Percentiles rank a stretch among this genome's conserved stretches.
phyloP scores from a whole-genome alignment of 2,888 invertebrate genomes.

The Zeuzera pyrina region DNA sequence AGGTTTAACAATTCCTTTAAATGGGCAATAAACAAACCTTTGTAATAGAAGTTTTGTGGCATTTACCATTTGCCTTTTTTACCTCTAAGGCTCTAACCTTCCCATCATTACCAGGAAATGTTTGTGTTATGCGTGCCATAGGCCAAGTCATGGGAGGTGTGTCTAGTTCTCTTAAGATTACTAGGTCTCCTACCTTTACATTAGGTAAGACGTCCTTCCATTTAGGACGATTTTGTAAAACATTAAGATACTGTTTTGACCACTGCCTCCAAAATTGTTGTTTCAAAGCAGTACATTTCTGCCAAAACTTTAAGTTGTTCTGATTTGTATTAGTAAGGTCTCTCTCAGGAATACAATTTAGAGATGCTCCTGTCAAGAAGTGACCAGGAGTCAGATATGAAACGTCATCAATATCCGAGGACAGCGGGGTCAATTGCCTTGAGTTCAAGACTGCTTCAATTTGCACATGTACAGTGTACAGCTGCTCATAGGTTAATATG shows the following conservation, averaged over 20 bases:
- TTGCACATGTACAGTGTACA: no score
- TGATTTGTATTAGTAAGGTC: constrained; percentile 1
- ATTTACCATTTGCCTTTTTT: constrained; percentile 1
- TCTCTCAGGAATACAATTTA: constrained; percentile 10
- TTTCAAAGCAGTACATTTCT: constrained; percentile 7
- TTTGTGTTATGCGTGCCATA: constrained; percentile 3
- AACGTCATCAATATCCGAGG: constrained; percentile 11
- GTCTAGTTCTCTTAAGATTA: constrained; percentile 7
- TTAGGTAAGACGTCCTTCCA: constrained; percentile 6
- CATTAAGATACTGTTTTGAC: constrained; percentile 7
- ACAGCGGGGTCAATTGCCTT: constrained; percentile 18
- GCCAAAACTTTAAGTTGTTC: constrained; percentile 7
- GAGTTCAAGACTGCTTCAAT: constrained; percentile 20
- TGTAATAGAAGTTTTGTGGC: constrained; percentile 2
- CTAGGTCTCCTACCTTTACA: constrained; percentile 4
- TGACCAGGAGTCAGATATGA: no score
- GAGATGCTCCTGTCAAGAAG: constrained; percentile 20
- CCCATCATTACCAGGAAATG: constrained; percentile 3
- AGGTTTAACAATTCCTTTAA: no score
- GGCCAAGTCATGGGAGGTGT: constrained; percentile 4
- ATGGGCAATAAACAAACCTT: no score
- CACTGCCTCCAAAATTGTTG: constrained; percentile 9
- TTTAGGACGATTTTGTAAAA: constrained; percentile 7
- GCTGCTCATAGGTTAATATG: no score
- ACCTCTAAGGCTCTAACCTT: constrained; percentile 5